Base-by-base conservation (phyloP, 2,797 vertebrate species). In the Lacerta bilineata region DNA sequence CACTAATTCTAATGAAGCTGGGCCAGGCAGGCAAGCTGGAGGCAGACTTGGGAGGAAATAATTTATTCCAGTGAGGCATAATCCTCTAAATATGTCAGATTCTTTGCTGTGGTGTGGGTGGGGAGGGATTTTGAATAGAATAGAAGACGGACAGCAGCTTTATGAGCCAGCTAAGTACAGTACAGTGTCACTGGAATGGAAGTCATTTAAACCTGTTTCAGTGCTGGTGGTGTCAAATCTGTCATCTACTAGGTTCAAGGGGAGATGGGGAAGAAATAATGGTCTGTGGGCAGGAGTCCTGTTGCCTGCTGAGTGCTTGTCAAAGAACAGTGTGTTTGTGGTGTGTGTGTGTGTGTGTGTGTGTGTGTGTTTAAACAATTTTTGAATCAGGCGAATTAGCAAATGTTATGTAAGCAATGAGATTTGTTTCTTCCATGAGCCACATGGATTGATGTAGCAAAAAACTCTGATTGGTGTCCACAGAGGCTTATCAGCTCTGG, bases 81-180 rank as follows among this genome's bases (percentile, higher is more conserved):
- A 95, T 95, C 91, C 94, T 91, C 88, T n/a, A 94, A 93, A 76
- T 89, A 92, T 43, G 36, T 75, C 69, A 66, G 88, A 55, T 93
- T 93, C 66, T 92, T 25, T 78, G 64, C 13, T 55, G 39, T 25
- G 20, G 8, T 84, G 29, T 1, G 50, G 36, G 10, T 9, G 18
- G 17, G 4, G 41, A 75, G 20, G 86, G 77, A 91, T 94, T 95
- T 90, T 92, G 71, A 74, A 91, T 66, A 81, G 89, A 86, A 94
- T 82, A 77, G 72, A 92, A 92, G 81, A 79, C 85, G 92, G 74
- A 36, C 85, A 92, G 92, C 90, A 90, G 81, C 80, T 92, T 33
- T 95, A 93, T 89, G 89, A 90, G 86, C 29, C 68, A 90, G 17
- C n/a, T 59, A 72, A 69, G 79, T 87, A 81, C 39, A 92, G 92